Evolutionary conservation across 1,140 invertebrate species (phyloP).

Genomic region (Pemphigus obesinymphae): DNA sequence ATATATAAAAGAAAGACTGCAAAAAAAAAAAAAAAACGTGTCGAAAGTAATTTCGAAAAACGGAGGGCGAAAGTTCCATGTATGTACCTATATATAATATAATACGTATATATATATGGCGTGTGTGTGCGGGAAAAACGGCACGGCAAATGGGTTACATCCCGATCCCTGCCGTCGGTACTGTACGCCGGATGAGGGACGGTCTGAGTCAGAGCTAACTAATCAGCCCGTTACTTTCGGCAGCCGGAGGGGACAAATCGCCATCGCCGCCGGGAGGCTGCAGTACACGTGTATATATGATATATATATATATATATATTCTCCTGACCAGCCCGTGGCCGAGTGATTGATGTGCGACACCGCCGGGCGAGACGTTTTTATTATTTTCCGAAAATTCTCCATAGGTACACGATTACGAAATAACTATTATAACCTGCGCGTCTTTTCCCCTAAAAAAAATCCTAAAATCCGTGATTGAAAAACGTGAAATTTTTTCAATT

Average conservation of each 20-base stretch:
- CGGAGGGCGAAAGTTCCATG: conserved; percentile 31
- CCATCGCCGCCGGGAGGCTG: not conserved
- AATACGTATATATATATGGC: too few species aligned
- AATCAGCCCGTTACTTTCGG: conserved; percentile 42
- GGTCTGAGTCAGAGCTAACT: conserved; percentile 41
- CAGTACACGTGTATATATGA: conserved; percentile 2
- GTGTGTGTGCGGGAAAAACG: conserved; percentile 32
- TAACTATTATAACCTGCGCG: too few species aligned
- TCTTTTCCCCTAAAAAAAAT: too few species aligned
- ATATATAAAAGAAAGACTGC: too few species aligned
- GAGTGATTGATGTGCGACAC: conserved; percentile 18
- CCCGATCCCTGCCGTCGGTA: not conserved
- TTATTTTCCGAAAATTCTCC: conserved; percentile 12
- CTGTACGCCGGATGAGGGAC: conserved; percentile 34
- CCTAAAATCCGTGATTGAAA: too few species aligned
- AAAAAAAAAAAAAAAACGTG: conserved; percentile 42
- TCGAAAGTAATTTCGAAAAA: conserved; percentile 44
- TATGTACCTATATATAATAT: too few species aligned
- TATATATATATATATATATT: conserved; percentile 2
- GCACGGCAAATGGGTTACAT: conserved; percentile 38
- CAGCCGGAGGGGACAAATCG: conserved; percentile 42
- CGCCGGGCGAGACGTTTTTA: conserved; percentile 18
- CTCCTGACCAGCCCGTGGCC: not conserved
- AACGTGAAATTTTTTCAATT: too few species aligned
- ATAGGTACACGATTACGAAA: too few species aligned